Evolutionary conservation across 2,797 vertebrate species (phyloP).

Genomic region (Ctenochaetus hawaiiensis): DNA sequence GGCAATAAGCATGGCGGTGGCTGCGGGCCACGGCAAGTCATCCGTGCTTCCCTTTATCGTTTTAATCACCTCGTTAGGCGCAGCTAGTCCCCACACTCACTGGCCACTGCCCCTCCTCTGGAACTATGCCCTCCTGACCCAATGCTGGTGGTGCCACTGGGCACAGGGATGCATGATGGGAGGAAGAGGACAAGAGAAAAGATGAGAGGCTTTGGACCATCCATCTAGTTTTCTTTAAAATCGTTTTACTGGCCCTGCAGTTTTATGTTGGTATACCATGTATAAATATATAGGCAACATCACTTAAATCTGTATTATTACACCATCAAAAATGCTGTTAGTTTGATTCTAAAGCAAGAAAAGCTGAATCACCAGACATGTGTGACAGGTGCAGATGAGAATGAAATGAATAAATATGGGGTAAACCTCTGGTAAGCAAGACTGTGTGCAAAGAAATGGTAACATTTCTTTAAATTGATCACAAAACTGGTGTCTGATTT

Average conservation of each 20-base stretch:
- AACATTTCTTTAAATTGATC: background rate
- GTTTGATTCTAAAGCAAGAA: background rate
- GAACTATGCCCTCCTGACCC: conserved; percentile 76
- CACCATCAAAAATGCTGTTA: background rate
- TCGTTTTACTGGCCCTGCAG: background rate
- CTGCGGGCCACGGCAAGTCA: conserved; percentile 89
- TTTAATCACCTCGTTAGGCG: conserved; percentile 88
- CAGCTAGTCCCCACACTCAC: conserved; percentile 81
- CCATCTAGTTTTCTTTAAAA: conserved; percentile 1
- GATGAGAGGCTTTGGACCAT: too few species aligned
- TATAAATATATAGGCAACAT: too few species aligned
- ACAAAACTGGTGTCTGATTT: background rate
- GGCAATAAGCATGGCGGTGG: conserved; percentile 72
- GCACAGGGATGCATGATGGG: conserved; percentile 66
- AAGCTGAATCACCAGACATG: background rate
- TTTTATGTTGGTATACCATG: background rate
- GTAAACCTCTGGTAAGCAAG: background rate
- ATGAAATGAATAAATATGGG: background rate
- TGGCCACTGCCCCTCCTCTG: conserved; percentile 80
- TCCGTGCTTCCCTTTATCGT: conserved; percentile 85
- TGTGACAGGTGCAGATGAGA: background rate
- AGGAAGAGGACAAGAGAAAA: conserved; percentile 4
- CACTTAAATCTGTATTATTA: background rate
- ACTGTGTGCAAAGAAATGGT: background rate
- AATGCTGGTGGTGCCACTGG: conserved; percentile 85